phyloP scores from a whole-genome alignment of 2,797 vertebrate genomes.

The Malurus leucopterus region DNA sequence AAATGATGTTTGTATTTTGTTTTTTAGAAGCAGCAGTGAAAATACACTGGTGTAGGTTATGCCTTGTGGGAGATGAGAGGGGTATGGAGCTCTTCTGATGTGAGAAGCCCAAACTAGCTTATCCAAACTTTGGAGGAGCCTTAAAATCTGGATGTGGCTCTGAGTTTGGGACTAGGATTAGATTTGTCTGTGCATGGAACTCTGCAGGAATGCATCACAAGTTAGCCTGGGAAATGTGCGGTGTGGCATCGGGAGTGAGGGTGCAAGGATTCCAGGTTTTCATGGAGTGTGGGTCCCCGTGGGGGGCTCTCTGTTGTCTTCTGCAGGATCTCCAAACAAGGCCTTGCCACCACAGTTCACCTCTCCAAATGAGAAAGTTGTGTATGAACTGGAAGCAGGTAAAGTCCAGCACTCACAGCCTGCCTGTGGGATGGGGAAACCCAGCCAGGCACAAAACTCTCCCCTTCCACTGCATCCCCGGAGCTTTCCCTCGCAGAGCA shows the following conservation, averaged over 20 bases:
- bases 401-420: background rate
- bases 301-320: background rate
- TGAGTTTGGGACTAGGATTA: background rate
- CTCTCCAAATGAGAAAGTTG: conserved; percentile 64
- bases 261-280: background rate
- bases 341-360: conserved; percentile 60
- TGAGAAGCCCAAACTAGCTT: background rate
- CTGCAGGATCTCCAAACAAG: conserved; percentile 59
- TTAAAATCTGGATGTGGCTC: background rate
- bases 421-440: background rate
- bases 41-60: background rate
- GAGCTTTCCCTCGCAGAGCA: background rate
- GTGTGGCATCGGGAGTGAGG: fast-evolving
- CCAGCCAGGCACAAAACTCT: background rate
- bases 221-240: fast-evolving
- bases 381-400: conserved; percentile 72
- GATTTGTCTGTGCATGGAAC: background rate
- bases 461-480: fast-evolving
- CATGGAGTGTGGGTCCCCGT: background rate
- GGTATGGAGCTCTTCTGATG: background rate
- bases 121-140: background rate
- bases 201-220: background rate
- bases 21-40: background rate
- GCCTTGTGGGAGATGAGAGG: background rate
- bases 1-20: background rate